phyloP scores from a whole-genome alignment of 2,888 invertebrate species.

The Carcina quercana region DNA sequence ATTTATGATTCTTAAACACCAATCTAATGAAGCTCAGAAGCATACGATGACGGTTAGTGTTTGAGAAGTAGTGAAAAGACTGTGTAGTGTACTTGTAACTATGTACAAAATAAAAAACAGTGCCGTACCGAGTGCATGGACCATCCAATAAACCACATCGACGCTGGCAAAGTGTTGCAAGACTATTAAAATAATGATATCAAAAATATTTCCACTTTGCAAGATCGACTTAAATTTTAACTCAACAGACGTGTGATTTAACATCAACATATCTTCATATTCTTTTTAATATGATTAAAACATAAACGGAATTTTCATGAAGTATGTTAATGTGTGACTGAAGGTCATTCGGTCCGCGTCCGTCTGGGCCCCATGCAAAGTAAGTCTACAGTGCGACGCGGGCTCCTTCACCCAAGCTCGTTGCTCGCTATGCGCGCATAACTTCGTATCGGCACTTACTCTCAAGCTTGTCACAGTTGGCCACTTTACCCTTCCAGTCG shows the following conservation, averaged over 20 bases:
- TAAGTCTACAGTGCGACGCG: slow-evolving; percentile 68
- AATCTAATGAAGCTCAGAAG: slow-evolving; percentile 11
- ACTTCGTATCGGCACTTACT: slow-evolving; percentile 85
- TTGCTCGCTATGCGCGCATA: slow-evolving; percentile 68
- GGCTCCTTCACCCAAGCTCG: slow-evolving; percentile 71
- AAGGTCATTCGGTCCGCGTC: slow-evolving; percentile 36
- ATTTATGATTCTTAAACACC: too few relatives aligned
- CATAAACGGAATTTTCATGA: too few relatives aligned
- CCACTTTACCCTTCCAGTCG: slow-evolving; percentile 99
- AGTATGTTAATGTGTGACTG: slow-evolving; percentile 48
- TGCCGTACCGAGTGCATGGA: slow-evolving; percentile 3
- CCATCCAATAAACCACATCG: background rate
- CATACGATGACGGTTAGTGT: slow-evolving; percentile 6
- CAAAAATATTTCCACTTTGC: too few relatives aligned
- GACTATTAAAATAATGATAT: too few relatives aligned
- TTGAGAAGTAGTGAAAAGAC: too few relatives aligned
- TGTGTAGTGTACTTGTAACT: slow-evolving; percentile 9
- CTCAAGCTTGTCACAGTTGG: slow-evolving; percentile 96
- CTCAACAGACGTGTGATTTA: too few relatives aligned
- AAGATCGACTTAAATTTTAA: too few relatives aligned
- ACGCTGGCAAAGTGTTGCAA: background rate
- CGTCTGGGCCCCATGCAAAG: slow-evolving; percentile 58
- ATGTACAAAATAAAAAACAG: slow-evolving; percentile 2
- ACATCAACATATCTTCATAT: too few relatives aligned
- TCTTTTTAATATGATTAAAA: too few relatives aligned